Percentiles rank a stretch among this genome's conserved stretches.
phyloP scores from a whole-genome alignment of 2,888 invertebrate genomes.

The Drosophila neotestacea region DNA sequence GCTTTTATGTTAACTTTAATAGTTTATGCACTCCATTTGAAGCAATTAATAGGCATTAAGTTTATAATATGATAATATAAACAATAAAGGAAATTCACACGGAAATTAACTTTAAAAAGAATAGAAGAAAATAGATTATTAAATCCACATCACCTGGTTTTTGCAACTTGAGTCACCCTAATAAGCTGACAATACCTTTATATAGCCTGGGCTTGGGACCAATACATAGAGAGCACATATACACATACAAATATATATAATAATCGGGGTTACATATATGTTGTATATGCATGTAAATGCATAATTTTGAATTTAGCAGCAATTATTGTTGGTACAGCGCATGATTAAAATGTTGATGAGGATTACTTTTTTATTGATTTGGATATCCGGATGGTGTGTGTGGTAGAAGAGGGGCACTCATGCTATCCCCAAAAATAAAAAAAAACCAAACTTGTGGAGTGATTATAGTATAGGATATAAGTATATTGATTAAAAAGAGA shows the following conservation, averaged over 20 bases:
- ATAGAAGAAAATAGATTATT: neutral
- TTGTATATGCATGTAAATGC: constrained; percentile 24
- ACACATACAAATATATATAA: constrained; percentile 40
- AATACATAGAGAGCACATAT: constrained; percentile 33
- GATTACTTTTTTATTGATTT: neutral
- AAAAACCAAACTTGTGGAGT: constrained; percentile 21
- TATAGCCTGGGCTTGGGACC: constrained; percentile 34
- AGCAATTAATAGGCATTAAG: constrained; percentile 5
- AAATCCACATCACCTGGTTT: constrained; percentile 53
- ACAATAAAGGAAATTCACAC: neutral
- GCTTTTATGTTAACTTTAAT: constrained; percentile 7
- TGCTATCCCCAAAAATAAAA: constrained; percentile 26
- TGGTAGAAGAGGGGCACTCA: constrained; percentile 35
- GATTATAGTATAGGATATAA: neutral
- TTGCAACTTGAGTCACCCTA: constrained; percentile 36
- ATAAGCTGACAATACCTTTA: constrained; percentile 27
- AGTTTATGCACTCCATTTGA: neutral
- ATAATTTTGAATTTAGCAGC: constrained; percentile 52
- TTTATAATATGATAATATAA: neutral
- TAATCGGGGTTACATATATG: constrained; percentile 21
- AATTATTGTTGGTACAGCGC: constrained; percentile 22
- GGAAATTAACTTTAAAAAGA: neutral
- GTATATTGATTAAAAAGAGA: neutral
- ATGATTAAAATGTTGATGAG: constrained; percentile 23
- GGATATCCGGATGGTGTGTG: neutral